Conservation (phyloP, 2,888 invertebrate genomes). For the Cantharis lateralis region DNA sequence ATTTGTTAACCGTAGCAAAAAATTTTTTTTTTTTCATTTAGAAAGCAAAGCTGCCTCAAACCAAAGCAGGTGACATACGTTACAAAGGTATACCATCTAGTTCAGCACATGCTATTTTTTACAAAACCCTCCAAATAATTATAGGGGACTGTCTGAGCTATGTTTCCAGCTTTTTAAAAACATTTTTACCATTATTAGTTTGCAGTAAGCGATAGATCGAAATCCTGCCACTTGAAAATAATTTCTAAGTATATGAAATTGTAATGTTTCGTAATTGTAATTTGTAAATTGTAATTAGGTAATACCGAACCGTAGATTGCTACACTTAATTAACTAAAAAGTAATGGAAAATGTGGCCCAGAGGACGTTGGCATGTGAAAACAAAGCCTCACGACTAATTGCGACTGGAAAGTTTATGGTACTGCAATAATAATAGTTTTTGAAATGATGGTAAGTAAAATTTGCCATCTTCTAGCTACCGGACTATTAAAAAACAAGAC, state of each 20-base stretch:
- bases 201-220: constrained; percentile 14
- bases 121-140: constrained; percentile 32
- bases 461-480: not conserved
- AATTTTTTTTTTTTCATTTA: constrained; percentile 7
- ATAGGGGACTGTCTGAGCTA: constrained; percentile 26
- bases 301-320: no score
- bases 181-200: constrained; percentile 23
- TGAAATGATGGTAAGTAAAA: not conserved
- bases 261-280: no score
- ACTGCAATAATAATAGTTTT: not conserved
- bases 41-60: constrained; percentile 14
- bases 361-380: not conserved
- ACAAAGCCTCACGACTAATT: not conserved
- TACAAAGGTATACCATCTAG: constrained; percentile 36
- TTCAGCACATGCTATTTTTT: constrained; percentile 36
- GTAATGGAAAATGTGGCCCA: no score
- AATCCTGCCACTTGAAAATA: not conserved
- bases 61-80: constrained; percentile 43
- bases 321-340: no score
- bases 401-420: not conserved
- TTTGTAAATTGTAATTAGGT: no score
- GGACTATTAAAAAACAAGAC: not conserved
- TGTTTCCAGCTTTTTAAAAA: constrained; percentile 29
- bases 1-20: not conserved
- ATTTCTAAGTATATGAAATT: not conserved